Evolutionary conservation across 2,797 vertebrate genomes (phyloP).

Genomic region (Arctocebus calabarensis): DNA sequence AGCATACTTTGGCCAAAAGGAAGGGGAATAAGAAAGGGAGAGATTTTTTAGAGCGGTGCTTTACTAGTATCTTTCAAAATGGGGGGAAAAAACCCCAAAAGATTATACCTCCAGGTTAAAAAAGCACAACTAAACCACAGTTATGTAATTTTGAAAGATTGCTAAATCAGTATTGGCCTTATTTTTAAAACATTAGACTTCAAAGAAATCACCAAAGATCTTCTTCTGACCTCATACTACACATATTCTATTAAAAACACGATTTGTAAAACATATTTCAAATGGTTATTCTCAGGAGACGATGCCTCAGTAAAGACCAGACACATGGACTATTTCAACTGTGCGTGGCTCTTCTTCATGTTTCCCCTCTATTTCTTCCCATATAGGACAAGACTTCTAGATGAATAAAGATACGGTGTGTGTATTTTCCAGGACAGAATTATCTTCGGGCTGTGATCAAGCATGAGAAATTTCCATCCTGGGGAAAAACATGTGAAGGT

Average conservation of each 20-base stretch:
- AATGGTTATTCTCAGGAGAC: constrained; percentile 72
- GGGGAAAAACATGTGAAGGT: constrained; percentile 75
- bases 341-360: constrained; percentile 66
- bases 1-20: constrained; percentile 34
- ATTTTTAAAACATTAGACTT: constrained; percentile 79
- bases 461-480: constrained; percentile 81
- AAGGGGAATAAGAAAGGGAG: neutral
- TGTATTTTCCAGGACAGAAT: constrained; percentile 75
- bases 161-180: constrained; percentile 78
- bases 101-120: constrained; percentile 74
- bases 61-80: constrained; percentile 67
- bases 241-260: constrained; percentile 82
- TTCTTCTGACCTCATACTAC: constrained; percentile 81
- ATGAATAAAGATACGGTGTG: constrained; percentile 77
- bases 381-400: constrained; percentile 62
- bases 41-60: constrained; percentile 44
- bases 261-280: constrained; percentile 82
- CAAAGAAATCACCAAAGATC: constrained; percentile 82
- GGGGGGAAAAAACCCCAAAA: neutral
- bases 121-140: constrained; percentile 82
- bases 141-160: constrained; percentile 80
- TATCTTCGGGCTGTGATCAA: constrained; percentile 81
- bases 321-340: constrained; percentile 79
- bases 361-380: constrained; percentile 22
- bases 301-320: constrained; percentile 67